Percentiles rank a stretch among this genome's conserved stretches.
Evolutionary conservation across 2,797 vertebrate species (phyloP).

Genomic region (Bovichtus variegatus): DNA sequence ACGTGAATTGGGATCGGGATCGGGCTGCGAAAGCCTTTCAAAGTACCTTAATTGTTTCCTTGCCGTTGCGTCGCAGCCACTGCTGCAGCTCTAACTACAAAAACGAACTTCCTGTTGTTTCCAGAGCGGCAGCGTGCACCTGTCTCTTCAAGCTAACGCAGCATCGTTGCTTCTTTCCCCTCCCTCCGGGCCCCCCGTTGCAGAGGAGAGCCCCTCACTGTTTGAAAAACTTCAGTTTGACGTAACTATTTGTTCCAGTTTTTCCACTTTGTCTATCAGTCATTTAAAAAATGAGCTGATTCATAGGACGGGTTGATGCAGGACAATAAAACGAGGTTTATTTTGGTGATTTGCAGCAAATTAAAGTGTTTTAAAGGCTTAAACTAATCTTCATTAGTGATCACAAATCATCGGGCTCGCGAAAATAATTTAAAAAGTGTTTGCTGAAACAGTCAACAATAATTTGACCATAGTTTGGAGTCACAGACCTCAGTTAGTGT

Average conservation of each 20-base stretch:
- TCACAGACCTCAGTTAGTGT: background rate
- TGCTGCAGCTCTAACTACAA: too few species aligned
- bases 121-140: background rate
- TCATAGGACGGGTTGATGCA: background rate
- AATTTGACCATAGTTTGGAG: background rate
- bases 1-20: too few species aligned
- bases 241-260: too few species aligned
- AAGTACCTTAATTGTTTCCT: too few species aligned
- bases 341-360: background rate
- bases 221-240: too few species aligned
- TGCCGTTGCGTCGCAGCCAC: too few species aligned
- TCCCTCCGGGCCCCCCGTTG: background rate
- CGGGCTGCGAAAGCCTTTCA: too few species aligned
- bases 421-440: too few species aligned
- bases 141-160: background rate
- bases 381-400: slow-evolving; percentile 1
- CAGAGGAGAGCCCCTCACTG: too few species aligned
- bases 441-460: too few species aligned
- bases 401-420: background rate
- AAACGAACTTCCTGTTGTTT: too few species aligned
- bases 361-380: background rate
- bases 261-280: background rate
- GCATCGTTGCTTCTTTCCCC: background rate
- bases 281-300: background rate
- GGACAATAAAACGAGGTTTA: background rate